Evolutionary conservation across 2,797 vertebrate genomes (phyloP).

Genomic region (Rhinatrema bivittatum): DNA sequence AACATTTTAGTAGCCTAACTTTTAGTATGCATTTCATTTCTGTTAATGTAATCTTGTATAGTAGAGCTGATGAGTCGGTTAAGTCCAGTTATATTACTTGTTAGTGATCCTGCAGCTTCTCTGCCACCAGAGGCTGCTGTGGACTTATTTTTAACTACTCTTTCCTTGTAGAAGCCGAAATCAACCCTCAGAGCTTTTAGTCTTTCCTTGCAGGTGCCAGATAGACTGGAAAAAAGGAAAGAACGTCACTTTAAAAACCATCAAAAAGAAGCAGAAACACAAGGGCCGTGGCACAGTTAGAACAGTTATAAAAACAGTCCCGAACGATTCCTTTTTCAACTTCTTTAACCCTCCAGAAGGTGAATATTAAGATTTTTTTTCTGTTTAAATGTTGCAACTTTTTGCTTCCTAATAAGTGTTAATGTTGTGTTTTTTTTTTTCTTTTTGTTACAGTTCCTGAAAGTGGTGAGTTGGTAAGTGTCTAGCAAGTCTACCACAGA

Average conservation of each 20-base stretch:
- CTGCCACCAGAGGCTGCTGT: too few relatives aligned
- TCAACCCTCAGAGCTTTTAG: too few relatives aligned
- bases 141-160: too few relatives aligned
- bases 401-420: constrained; percentile 8
- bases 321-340: constrained; percentile 97
- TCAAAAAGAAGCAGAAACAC: constrained; percentile 98
- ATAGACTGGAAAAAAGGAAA: constrained; percentile 98
- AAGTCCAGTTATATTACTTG: too few relatives aligned
- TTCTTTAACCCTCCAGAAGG: constrained; percentile 96
- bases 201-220: constrained; percentile 71
- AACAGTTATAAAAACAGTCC: constrained; percentile 95
- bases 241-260: constrained; percentile 96
- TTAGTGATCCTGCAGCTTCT: too few relatives aligned
- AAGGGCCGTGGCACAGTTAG: constrained; percentile 95
- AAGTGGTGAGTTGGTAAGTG: constrained; percentile 88
- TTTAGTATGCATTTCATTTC: too few relatives aligned
- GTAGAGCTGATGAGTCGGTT: too few relatives aligned
- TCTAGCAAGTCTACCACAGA: too few relatives aligned
- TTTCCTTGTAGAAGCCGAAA: too few relatives aligned
- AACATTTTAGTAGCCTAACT: too few relatives aligned
- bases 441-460: constrained; percentile 75
- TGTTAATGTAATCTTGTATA: too few relatives aligned
- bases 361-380: constrained; percentile 29
- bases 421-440: constrained; percentile 2
- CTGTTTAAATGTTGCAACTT: too few relatives aligned